Conservation (phyloP, 2,797 vertebrate genomes). For the Natrix natrix region DNA sequence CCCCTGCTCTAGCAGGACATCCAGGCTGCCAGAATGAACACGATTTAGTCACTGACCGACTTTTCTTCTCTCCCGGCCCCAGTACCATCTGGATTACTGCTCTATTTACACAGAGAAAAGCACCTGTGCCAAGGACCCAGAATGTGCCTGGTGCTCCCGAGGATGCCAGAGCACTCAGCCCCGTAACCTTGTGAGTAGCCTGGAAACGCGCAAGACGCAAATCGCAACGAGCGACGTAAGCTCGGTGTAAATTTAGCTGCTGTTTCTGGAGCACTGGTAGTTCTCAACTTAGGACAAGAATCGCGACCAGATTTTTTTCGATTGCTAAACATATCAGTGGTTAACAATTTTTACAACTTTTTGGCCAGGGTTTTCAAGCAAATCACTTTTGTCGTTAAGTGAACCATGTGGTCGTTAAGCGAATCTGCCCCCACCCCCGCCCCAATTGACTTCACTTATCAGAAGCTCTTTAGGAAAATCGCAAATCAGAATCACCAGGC, state of each 20-base stretch:
- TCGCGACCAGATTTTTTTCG: neutral
- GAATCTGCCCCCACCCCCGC: too few relatives aligned
- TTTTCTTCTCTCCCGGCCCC: neutral
- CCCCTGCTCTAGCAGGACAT: neutral
- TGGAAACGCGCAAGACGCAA: neutral
- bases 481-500: too few relatives aligned
- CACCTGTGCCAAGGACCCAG: conserved; percentile 87
- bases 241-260: neutral
- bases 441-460: too few relatives aligned
- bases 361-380: too few relatives aligned
- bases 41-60: neutral
- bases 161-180: conserved; percentile 87
- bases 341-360: too few relatives aligned
- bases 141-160: conserved; percentile 90
- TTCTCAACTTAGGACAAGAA: neutral
- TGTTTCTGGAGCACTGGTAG: neutral
- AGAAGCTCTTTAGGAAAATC: too few relatives aligned
- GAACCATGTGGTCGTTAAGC: too few relatives aligned
- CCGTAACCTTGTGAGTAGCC: conserved; percentile 76
- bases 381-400: too few relatives aligned
- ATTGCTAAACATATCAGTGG: neutral
- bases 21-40: too few relatives aligned
- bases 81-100: conserved; percentile 82
- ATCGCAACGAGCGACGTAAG: neutral
- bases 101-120: conserved; percentile 86